Base-by-base conservation (phyloP, 35 echinoderm and acorn worm species). In the Heliocidaris erythrogramma region DNA sequence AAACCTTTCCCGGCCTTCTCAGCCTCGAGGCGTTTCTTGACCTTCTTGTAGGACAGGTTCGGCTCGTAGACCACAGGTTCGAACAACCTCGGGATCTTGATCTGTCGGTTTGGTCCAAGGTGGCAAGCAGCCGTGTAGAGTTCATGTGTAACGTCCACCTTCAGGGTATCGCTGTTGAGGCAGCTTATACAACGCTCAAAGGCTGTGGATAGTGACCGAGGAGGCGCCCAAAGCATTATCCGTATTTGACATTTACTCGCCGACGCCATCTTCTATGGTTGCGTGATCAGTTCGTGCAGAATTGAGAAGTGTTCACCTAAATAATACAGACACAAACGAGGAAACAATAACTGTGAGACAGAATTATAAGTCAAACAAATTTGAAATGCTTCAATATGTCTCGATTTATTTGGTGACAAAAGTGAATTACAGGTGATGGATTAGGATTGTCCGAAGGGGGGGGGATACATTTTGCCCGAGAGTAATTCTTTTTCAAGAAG, bases 141-240 rank as follows among this genome's bases (percentile, higher is more conserved):
- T 60, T 98, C 97, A 49, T 98, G 97, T 13, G 56, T 95, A 30
- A 97, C 93, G 24, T 59, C 59, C 30, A 96, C 61, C 30, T 92
- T 31, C 18, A 95, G 60, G 0, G 94, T 85, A 35, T 93, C 93
- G 27, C 65, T 78, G 27, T 93, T 89, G 18, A 96, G 94, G 16
- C 94, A 88, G 85, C 95, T 97, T 60, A 98, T 98, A 48, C 96
- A 98, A 27, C 97, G 96, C 59, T 97, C 96, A 60, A 98, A 98
- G 30, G 97, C 97, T 9, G 97, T 98, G 0, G 97, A 98, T 7
- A 98, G 94, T 48, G 96, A 98, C 52, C 97, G 88, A 7, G 97
- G 97, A 21, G 97, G 96, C n/a, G 97, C 96, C 97, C 97, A 98
- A 24, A 98, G 90, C 31, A 96, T 56, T 18, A 98, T 94, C 13